Conservation (phyloP, 2,888 invertebrate species). For the Frankliniella intonsa region DNA sequence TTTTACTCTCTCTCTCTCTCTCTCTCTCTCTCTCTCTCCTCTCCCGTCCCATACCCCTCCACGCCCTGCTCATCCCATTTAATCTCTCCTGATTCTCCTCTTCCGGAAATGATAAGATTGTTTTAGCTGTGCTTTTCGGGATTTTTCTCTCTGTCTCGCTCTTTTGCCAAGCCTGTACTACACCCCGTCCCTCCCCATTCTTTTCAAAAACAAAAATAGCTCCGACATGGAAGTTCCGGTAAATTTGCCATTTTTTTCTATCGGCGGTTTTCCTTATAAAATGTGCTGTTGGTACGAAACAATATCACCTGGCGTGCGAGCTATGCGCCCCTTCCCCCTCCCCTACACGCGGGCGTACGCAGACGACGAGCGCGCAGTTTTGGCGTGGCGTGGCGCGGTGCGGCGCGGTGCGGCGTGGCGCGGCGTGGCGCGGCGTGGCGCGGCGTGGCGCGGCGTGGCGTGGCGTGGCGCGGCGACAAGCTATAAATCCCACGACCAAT, state of each 20-base stretch:
- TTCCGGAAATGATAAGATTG: conserved; percentile 27
- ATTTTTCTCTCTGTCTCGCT: neutral
- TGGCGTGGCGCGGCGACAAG: conserved; percentile 10
- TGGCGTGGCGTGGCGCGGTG: neutral
- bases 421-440: neutral
- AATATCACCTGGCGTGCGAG: too few species aligned
- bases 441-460: neutral
- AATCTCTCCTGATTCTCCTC: neutral
- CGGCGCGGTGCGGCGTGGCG: neutral
- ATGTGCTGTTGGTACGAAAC: too few species aligned
- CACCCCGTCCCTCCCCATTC: too few species aligned
- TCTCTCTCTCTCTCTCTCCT: too few species aligned
- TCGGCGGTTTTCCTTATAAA: neutral
- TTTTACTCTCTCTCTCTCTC: neutral
- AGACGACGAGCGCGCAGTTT: neutral
- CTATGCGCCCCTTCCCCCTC: neutral
- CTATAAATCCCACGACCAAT: conserved; percentile 1
- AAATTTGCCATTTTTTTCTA: conserved; percentile 3
- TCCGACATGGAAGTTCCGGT: too few species aligned
- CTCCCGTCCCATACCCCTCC: neutral
- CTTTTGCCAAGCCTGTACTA: too few species aligned
- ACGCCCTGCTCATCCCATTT: neutral
- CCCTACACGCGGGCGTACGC: neutral
- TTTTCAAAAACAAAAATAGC: too few species aligned
- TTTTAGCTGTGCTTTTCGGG: conserved; percentile 4